Evolutionary conservation across 2,797 vertebrate species (phyloP).

Genomic region (Apodemus agrarius): DNA sequence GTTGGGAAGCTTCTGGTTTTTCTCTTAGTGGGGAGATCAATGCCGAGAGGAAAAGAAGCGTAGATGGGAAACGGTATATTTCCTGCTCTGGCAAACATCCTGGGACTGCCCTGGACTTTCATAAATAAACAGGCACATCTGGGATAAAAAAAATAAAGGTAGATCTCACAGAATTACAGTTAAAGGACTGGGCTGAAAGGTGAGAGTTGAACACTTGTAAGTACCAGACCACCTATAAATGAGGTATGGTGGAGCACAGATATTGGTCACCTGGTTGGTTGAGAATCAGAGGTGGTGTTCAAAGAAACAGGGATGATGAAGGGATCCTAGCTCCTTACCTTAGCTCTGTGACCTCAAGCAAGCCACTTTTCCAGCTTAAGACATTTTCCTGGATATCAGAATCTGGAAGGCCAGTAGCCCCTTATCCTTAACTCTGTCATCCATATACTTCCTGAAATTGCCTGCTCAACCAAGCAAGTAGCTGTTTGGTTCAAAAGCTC

Average conservation of each 20-base stretch:
- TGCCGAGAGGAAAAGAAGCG: conserved; percentile 5
- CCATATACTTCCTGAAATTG: conserved; percentile 23
- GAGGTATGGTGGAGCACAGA: background rate
- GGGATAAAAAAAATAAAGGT: background rate
- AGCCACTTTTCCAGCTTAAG: conserved; percentile 1
- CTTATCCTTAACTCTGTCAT: conserved; percentile 29
- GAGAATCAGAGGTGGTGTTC: background rate
- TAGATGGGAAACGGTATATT: conserved; percentile 33
- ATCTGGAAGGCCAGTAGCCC: background rate
- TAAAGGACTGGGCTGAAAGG: conserved; percentile 5
- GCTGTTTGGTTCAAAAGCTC: background rate
- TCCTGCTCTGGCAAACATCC: conserved; percentile 52
- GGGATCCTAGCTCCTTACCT: background rate
- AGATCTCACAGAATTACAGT: conserved; percentile 3
- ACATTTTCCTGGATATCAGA: conserved; percentile 44
- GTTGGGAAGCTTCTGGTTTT: conserved; percentile 48
- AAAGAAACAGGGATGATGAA: background rate
- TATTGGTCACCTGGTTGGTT: background rate
- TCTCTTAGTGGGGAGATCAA: conserved; percentile 35
- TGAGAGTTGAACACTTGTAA: background rate
- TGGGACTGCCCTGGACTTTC: conserved; percentile 50
- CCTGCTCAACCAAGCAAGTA: background rate
- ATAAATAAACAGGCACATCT: conserved; percentile 53
- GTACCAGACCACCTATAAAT: background rate
- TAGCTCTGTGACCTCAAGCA: background rate